Base-by-base conservation (phyloP, 2,797 vertebrate genomes). In the Ctenosaura bakeri region DNA sequence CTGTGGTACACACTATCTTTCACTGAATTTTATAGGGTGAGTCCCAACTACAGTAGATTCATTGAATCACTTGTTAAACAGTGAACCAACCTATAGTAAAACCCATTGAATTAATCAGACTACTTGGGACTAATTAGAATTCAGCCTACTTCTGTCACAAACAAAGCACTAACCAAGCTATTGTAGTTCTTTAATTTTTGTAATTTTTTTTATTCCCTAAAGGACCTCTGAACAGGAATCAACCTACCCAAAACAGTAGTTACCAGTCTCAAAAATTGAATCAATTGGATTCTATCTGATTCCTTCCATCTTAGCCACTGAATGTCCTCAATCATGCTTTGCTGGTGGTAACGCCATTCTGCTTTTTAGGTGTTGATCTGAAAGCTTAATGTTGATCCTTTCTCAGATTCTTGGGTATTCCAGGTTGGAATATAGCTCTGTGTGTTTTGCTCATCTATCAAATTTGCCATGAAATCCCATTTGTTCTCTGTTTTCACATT, bases 401-500 rank as follows among this genome's bases (percentile, higher is more conserved):
- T 74, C 20, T 64, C 54, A 50, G 16, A 78, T 64, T 66, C 29
- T 62, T 66, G 46, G 9, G 42, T 26, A 66, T 50, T 24, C 6
- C 4, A 62, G 50, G 50, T 32, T 88, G 52, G 52, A 74, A 26
- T 24, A 69, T 66, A 52, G 50, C 14, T 9, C 5, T 74, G 16
- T 16, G 56, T 74, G 20, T n/a, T 83, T 83, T 83, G 52, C 12
- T 29, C 29, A 73, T 59, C 26, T 32, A 69, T 69, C 42, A 81
- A 80, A 24, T 52, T 26, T 69, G 42, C 59, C 66, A 20, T 24
- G 8, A 79, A 79, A 79, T 80, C 74, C 42, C 16, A 56, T 88
- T 80, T 90, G 24, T 81, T 54, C 64, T 90, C 26, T 14, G 35
- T 86, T 62, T 46, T 86, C 42, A 54, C 22, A 35, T 59, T 90